Evolutionary conservation across 2,888 invertebrate species (phyloP).

Genomic region (Rhodophaea formosa): DNA sequence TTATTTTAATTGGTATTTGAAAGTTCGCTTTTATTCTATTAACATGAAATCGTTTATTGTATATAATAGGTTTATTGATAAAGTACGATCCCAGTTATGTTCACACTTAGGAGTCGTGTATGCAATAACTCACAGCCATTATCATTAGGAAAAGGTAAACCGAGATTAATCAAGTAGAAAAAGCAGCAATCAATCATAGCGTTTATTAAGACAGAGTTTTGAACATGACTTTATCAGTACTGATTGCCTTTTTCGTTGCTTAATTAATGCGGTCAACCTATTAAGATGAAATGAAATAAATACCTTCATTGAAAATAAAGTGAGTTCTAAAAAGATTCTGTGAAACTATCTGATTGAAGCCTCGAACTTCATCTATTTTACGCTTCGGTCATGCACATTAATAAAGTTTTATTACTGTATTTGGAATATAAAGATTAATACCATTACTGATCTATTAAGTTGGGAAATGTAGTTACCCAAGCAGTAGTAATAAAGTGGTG

Average conservation of each 20-base stretch:
- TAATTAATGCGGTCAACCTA: background rate
- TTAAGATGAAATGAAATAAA: background rate
- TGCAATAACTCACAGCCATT: background rate
- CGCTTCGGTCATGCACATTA: background rate
- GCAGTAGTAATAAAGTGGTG: constrained; percentile 30
- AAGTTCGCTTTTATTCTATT: too few species aligned
- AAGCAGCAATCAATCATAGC: background rate
- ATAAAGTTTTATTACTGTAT: background rate
- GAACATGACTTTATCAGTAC: background rate
- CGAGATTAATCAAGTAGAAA: background rate
- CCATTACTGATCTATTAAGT: background rate
- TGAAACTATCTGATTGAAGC: too few species aligned
- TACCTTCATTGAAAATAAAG: too few species aligned
- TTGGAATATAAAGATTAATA: background rate
- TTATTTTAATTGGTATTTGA: too few species aligned
- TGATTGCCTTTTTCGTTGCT: background rate
- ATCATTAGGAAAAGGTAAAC: background rate
- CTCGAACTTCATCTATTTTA: background rate
- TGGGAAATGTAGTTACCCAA: background rate
- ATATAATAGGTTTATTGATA: background rate
- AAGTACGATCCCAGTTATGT: background rate
- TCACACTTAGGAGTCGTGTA: background rate
- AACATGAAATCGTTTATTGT: too few species aligned
- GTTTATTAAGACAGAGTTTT: background rate
- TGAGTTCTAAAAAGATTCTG: too few species aligned